Evolutionary conservation across 1,140 invertebrate species (phyloP).

Genomic region (Drosophila arizonae): DNA sequence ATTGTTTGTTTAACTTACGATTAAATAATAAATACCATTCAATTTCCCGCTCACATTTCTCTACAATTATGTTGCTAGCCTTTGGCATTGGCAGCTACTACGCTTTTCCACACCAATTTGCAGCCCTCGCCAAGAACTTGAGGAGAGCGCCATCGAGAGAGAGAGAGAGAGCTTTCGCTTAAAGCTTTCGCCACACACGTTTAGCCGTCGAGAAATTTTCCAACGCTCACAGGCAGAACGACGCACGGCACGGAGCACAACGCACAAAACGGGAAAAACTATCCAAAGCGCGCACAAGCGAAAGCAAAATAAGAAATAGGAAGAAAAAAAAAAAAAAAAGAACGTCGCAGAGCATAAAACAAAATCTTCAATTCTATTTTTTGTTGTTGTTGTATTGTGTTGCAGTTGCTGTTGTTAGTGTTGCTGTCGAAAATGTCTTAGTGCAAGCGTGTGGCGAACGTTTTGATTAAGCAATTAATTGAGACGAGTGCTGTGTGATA

Average conservation of each 20-base stretch:
- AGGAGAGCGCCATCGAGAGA: slow-evolving; percentile 1
- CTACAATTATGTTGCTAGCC: slow-evolving; percentile 2
- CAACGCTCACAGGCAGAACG: slow-evolving; percentile 64
- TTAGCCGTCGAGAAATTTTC: slow-evolving; percentile 60
- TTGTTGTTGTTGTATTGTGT: slow-evolving; percentile 5
- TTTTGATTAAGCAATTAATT: slow-evolving; percentile 80
- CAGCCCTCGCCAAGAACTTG: slow-evolving; percentile 50
- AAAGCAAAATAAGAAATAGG: slow-evolving; percentile 32
- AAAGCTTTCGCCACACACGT: slow-evolving; percentile 21
- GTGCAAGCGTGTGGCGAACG: slow-evolving; percentile 62
- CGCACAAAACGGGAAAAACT: slow-evolving; percentile 70
- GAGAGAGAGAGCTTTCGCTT: slow-evolving; percentile 37
- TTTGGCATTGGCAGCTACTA: slow-evolving; percentile 7
- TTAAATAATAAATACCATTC: neutral
- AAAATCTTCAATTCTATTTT: slow-evolving; percentile 40
- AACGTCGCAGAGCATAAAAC: slow-evolving; percentile 31
- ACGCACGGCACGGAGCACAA: slow-evolving; percentile 66
- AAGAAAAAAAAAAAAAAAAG: slow-evolving; percentile 47
- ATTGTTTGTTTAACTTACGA: too few relatives aligned
- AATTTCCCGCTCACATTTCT: slow-evolving; percentile 5
- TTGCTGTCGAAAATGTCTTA: slow-evolving; percentile 61
- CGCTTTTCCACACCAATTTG: slow-evolving; percentile 30
- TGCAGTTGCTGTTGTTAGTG: neutral
- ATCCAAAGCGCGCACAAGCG: slow-evolving; percentile 48
- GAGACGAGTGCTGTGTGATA: slow-evolving; percentile 37